Conservation (phyloP, 2,113 vertebrate genomes). For the Caretta caretta region DNA sequence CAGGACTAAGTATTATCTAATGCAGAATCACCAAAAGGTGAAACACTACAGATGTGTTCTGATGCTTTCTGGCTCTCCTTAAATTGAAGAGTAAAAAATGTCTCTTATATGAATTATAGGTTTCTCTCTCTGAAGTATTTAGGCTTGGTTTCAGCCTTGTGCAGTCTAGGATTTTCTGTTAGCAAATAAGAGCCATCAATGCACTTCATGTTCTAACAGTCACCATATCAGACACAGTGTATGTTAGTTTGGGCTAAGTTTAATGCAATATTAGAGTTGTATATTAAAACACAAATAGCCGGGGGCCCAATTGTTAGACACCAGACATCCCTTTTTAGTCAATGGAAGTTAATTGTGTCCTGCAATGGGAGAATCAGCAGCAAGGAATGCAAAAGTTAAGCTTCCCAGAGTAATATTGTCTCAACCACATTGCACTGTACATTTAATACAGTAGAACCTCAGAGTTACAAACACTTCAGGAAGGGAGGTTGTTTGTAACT, state of each 20-base stretch:
- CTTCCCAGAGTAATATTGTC: too few relatives aligned
- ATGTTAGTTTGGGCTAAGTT: background rate
- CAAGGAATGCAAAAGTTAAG: too few relatives aligned
- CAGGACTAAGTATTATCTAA: too few relatives aligned
- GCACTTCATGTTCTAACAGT: background rate
- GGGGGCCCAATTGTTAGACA: fast-evolving
- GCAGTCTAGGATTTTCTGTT: background rate
- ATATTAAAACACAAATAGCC: constrained; percentile 15
- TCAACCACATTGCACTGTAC: too few relatives aligned
- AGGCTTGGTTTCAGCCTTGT: background rate
- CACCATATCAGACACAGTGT: background rate
- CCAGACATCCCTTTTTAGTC: background rate
- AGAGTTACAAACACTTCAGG: too few relatives aligned
- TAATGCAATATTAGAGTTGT: background rate
- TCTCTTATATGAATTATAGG: background rate
- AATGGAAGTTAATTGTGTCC: background rate
- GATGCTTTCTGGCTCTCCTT: background rate
- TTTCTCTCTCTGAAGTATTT: background rate
- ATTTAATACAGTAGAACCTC: too few relatives aligned
- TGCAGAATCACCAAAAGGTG: background rate
- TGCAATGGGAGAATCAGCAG: too few relatives aligned
- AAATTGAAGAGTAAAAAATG: background rate
- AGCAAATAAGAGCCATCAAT: background rate
- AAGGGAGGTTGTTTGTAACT: too few relatives aligned
- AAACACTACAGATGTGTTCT: background rate